These are phyloP conservation scores for Salvelinus namaycush DNA, from an alignment of 2,113 vertebrate genomes.

Conservation along the genomic window DNA sequence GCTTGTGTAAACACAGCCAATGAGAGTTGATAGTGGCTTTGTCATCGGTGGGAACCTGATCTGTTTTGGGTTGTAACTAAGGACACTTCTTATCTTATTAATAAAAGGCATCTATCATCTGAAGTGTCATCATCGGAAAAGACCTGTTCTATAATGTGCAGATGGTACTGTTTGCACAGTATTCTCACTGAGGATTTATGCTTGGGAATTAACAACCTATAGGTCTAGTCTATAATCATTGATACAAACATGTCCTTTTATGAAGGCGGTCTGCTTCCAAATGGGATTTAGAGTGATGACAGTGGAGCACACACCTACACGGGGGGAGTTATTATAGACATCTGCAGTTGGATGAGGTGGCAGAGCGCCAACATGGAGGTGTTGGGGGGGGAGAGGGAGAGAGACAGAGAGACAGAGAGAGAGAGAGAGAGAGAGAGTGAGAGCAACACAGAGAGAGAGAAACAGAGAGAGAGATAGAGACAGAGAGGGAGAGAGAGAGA, in stretches of 20 bases:
- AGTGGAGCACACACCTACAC: not conserved
- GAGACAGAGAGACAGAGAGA: not conserved
- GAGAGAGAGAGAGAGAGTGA: not conserved
- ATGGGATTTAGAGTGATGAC: not conserved
- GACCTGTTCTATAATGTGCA: not conserved
- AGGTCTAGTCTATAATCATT: not conserved
- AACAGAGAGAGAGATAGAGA: not conserved
- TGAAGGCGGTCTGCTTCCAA: not conserved
- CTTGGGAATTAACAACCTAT: not conserved
- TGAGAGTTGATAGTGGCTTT: no score
- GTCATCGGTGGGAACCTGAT: no score
- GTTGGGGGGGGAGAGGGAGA: slow-evolving; percentile 7
- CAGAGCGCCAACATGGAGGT: slow-evolving; percentile 7
- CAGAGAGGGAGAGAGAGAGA: not conserved
- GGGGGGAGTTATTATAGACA: not conserved
- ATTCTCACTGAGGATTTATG: not conserved
- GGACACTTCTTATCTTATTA: no score
- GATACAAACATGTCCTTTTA: not conserved
- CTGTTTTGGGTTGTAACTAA: no score
- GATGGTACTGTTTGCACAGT: not conserved
- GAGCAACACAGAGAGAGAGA: no score
- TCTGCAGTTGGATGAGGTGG: slow-evolving; percentile 9
- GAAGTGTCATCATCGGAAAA: not conserved
- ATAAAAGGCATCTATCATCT: not conserved
- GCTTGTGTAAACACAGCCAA: no score